Evolutionary conservation across 2,888 invertebrate genomes (phyloP).

Genomic region (Euplagia quadripunctaria): DNA sequence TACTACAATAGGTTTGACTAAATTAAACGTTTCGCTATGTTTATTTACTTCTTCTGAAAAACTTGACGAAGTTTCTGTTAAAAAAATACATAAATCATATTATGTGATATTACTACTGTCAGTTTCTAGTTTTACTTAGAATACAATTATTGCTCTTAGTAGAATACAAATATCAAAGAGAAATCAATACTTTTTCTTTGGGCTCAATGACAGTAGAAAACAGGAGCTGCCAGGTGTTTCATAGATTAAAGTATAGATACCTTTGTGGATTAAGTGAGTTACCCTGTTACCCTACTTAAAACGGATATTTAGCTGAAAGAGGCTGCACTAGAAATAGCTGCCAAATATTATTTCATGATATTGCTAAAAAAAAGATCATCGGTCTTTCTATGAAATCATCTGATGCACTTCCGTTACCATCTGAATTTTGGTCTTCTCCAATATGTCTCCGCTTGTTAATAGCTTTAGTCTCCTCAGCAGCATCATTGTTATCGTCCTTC

Average conservation of each 20-base stretch:
- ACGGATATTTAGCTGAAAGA: too few species aligned
- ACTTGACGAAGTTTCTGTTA: background rate
- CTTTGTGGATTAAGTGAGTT: too few species aligned
- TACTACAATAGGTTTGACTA: slow-evolving; percentile 5
- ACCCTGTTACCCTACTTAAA: too few species aligned
- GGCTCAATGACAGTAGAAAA: background rate
- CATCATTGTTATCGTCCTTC: background rate
- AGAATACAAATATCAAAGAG: too few species aligned
- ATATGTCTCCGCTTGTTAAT: background rate
- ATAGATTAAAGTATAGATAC: too few species aligned
- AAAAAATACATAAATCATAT: background rate
- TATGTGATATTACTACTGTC: background rate
- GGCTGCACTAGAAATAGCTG: too few species aligned
- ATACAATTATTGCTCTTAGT: too few species aligned
- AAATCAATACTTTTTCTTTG: too few species aligned
- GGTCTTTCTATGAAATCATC: background rate
- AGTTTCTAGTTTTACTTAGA: too few species aligned
- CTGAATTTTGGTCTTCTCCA: background rate
- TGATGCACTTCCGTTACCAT: background rate
- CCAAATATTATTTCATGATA: too few species aligned
- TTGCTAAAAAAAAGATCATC: background rate
- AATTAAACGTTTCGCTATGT: background rate
- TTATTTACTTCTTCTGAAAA: slow-evolving; percentile 2
- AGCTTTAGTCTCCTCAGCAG: background rate
- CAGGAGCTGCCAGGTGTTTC: background rate